Base-by-base conservation (phyloP, 2,797 vertebrate genomes). In the Peromyscus melanophrys region DNA sequence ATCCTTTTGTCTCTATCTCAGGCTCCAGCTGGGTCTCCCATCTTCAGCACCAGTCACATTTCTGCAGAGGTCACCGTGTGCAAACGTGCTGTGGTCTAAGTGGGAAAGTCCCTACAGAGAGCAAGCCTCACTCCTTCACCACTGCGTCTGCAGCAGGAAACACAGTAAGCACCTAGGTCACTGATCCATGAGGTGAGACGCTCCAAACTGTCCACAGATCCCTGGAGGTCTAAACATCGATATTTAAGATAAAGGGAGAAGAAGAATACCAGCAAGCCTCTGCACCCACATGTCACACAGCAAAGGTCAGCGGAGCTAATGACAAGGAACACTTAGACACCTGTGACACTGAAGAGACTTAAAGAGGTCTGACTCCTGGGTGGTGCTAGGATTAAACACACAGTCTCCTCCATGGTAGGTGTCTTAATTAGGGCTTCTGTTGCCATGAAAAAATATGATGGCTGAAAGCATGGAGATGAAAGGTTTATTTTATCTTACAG, bases 261-360 rank as follows among this genome's bases (percentile, higher is more conserved):
- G 11, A 52, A 17, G 19, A 81, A 88, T 40, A n/a, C 14, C 16
- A 61, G 27, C 0, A n/a, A 69, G 31, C 52, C 13, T 12, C 0
- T 29, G 14, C 0, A 25, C 6, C 46, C 14, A 17, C 4, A 0
- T 11, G 49, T 14, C n/a, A 4, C 34, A 14, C 2, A 16, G 61
- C 34, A 31, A 16, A 14, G 23, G 65, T 4, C 37, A 8, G 8
- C 0, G 1, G 21, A 4, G 7, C 31, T 14, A 23, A 25, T 0
- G 0, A 3, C 12, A 9, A n/a, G 0, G 9, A 0, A 0, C 8
- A 6, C 1, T 2, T 12, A 84, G 57, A 76, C 14, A 59, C 6
- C 1, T 17, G 46, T 8, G 25, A 25, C n/a, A 23, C 23, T 29
- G 57, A 16, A 10, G 19, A 27, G 6, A 34, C n/a, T 40, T 8